Base-by-base conservation (phyloP, 2,888 invertebrate genomes). In the Entomobrya multifasciata region DNA sequence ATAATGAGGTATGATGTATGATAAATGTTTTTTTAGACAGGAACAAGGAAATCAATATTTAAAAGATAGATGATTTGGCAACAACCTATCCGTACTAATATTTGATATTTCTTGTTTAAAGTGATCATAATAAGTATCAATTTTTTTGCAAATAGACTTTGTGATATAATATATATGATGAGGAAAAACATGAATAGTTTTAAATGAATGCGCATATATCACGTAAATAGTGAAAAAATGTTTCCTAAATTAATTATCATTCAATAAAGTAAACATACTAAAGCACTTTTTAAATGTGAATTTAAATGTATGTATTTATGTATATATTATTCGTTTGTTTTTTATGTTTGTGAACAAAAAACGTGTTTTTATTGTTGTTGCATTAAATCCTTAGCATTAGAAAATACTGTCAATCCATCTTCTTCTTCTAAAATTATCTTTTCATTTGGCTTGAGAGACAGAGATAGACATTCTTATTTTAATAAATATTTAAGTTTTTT, bases 321-420 rank as follows among this genome's bases (percentile, higher is more conserved):
- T 78, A 44, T 44, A 36, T 70, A 55, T 44, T 11, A 30, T 65
- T 30, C 20, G 36, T 62, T 41, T 67, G 41, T 81, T 70, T 74
- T 41, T 81, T n/a, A 41, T 81, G 67, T 47, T 65, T 78, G 78
- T 82, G 72, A 67, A 79, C 72, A 87, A 83, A 55, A 67, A 41
- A 87, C 27, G 79, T 80, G 67, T 27, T 87, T 81, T 79, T 72
- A 72, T 85, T 87, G 55, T 82, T 77, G 44, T 74, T 52, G 78
- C 60, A 67, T 85, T 60, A 47, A 49, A 17, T 81, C 49, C 77
- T 82, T 83, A 87, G 55, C 36, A 83, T 87, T 87, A 87, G 86
- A 87, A 87, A 87, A 87, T 87, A 87, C 87, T 87, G 87, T 87
- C 77, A 78, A 82, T 86, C 77, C 76, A 83, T 77, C 47, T 74